Evolutionary conservation across 2,113 vertebrate species (phyloP), one percentile per base, ranked within the genome.

Genomic region (Oplegnathus fasciatus): DNA sequence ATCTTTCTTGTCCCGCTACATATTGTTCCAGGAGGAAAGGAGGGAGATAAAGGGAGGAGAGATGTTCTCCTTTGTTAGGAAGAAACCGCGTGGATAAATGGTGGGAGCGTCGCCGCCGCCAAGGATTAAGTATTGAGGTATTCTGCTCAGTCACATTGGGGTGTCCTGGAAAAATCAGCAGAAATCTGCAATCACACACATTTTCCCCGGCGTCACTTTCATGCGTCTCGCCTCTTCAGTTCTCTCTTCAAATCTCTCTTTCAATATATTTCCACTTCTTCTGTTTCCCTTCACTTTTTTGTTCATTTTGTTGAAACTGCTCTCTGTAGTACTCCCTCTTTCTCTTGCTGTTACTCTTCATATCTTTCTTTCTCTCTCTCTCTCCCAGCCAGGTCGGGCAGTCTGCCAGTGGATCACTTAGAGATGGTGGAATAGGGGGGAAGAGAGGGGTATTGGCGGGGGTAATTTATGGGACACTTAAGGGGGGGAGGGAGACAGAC

Each of bases 361-460:
- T 60, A 54, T 82, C 75, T 68, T 26, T 54, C 73, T 55, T 55
- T 62, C 64, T 48, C 74, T 77, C 57, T 62, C 42, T 67, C 60
- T 57, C 79, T 85, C 84, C 70, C 37, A 73, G 88, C 82, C 86
- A 34, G 80, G 68, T 73, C 40, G 92, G 94, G 94, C 93, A 77
- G 70, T 46, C 82, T 82, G 94, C 94, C 95, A 95, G 86, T 40
- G 74, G 91, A 91, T 94, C 93, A 94, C 94, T 94, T 95, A 94
- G 84, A 88, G 90, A 85, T 78, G 81, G 74, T 64, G 79, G 78
- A 80, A 80, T 65, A 22, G 57, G 54, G 34, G 64, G 58, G 46
- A 8, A 6, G 80, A n/a, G 34, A 32, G 71, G 73, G 65, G 72
- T 55, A 69, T 73, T 9, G 0, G 77, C 24, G 68, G 86, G 58